Base-by-base conservation (phyloP, 2,797 vertebrate species). In the Sus cebifrons region DNA sequence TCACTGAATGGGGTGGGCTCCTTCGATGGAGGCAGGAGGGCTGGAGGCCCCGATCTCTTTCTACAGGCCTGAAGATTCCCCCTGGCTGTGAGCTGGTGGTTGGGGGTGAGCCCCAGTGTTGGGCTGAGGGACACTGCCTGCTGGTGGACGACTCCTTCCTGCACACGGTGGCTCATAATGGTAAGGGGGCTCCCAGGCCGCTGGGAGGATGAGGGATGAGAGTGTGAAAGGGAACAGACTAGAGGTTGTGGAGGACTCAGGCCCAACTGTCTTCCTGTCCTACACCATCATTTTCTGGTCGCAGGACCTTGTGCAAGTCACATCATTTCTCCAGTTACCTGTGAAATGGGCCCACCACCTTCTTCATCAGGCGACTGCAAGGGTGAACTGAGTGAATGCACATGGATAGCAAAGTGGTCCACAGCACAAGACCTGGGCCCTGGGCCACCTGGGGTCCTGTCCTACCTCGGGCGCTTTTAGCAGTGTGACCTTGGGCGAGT, bases 51-150 rank as follows among this genome's bases (percentile, higher is more conserved):
- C 4, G 32, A 32, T 96, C 77, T 96, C 70, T 97, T 89, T 84
- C 92, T 86, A 86, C 79, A 99, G 99, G 99, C 93, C 98, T 99
- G 96, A 99, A 99, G 98, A 99, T 99, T 29, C 99, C 99, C 6
- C 87, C 98, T 75, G 98, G 98, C 58, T 99, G 99, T 96, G 99
- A 99, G 98, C 97, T 99, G 98, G 99, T 99, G 86, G 99, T 99
- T 21, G 99, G 99, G 56, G 99, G 99, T 0, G 99, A 99, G 96
- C 99, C 99, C 86, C 99, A 99, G 98, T 99, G 99, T 98, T 99
- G 99, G 99, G 99, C 99, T n/a, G 99, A 99, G 92, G 99, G 99
- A 97, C 99, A 99, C 97, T 99, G 99, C 96, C 99, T 99, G 32
- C 98, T 99, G 73, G 99, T 99, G 92, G 99, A 99, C 2, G 99